Evolutionary conservation across 2,113 vertebrate species (phyloP), one percentile per base, ranked within the genome.

Genomic region (Mustela nigripes): DNA sequence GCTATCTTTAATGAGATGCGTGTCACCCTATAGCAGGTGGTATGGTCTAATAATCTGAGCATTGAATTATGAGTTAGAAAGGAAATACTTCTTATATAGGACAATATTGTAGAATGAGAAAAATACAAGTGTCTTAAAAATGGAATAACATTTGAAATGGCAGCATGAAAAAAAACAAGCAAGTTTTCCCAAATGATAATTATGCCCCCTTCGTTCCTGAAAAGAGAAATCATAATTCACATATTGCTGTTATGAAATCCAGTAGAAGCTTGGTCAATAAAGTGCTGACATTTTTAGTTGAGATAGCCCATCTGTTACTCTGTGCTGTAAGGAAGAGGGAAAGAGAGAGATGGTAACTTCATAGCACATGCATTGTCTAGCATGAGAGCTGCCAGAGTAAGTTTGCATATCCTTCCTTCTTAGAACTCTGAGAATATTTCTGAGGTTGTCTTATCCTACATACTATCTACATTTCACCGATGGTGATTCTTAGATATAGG

Each of bases 1-100:
- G 94, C 96, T 98, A 91, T 96, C 88, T 83, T 96, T 98, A 98
- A 97, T 98, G 96, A 98, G 96, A 98, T 95, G 65, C 82, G 83
- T 91, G 90, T 91, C 84, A 97, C 84, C 92, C 92, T 97, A 91
- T 94, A 94, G 97, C 96, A 97, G 94, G 98, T 97, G 92, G 83
- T 86, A 86, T 83, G 85, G 90, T 96, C 97, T 98, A 97, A 96
- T 95, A 96, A 48, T 71, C 96, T 96, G 76, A 98, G 88, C 39
- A 63, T 22, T 97, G 95, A 97, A 86, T 97, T 97, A 98, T 95
- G 91, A 86, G 84, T 96, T 62, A 93, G 95, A 86, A 95, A 92
- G 95, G 56, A 98, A 94, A 94, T 96, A 93, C 92, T 97, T 98
- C 94, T 96, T 91, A 80, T 56, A 56, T 90, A 53, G 31, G 42